These are phyloP conservation scores for Dendrolimus kikuchii DNA, from an alignment of 1,140 invertebrate genomes.

Conservation along the genomic window DNA sequence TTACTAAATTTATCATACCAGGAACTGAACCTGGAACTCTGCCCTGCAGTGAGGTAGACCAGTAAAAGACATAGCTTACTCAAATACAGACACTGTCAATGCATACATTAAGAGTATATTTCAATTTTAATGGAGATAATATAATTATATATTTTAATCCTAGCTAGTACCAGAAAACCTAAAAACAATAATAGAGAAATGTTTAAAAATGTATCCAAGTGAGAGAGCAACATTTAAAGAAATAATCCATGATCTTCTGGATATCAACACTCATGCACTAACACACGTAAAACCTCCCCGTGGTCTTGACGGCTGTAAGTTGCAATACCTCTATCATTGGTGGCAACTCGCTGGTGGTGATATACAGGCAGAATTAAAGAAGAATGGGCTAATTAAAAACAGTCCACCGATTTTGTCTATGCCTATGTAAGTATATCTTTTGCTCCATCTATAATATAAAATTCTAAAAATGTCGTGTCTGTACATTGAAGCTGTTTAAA, in stretches of 20 bases:
- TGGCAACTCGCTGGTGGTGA: conserved; percentile 97
- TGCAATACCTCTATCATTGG: conserved; percentile 92
- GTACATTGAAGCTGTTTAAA: too few relatives aligned
- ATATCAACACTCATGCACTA: conserved; percentile 38
- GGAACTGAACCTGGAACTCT: too few relatives aligned
- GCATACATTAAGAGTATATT: too few relatives aligned
- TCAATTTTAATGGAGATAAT: not conserved
- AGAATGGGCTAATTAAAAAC: conserved; percentile 90
- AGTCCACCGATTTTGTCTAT: conserved; percentile 84
- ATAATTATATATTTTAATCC: conserved; percentile 20
- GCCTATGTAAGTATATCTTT: conserved; percentile 75
- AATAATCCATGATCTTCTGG: conserved; percentile 68
- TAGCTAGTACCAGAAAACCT: conserved; percentile 76
- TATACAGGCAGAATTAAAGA: conserved; percentile 90
- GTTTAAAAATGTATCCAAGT: conserved; percentile 78
- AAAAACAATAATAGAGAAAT: conserved; percentile 78
- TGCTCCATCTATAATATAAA: not conserved
- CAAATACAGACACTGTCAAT: too few relatives aligned
- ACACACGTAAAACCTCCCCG: conserved; percentile 52
- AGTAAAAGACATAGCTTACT: too few relatives aligned
- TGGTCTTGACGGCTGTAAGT: conserved; percentile 74
- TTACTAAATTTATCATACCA: too few relatives aligned
- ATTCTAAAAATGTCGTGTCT: conserved; percentile 2
- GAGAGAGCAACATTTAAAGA: conserved; percentile 75
- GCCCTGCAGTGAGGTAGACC: too few relatives aligned